Evolutionary conservation across 2,888 invertebrate genomes (phyloP).

Genomic region (Pasiphila rectangulata): DNA sequence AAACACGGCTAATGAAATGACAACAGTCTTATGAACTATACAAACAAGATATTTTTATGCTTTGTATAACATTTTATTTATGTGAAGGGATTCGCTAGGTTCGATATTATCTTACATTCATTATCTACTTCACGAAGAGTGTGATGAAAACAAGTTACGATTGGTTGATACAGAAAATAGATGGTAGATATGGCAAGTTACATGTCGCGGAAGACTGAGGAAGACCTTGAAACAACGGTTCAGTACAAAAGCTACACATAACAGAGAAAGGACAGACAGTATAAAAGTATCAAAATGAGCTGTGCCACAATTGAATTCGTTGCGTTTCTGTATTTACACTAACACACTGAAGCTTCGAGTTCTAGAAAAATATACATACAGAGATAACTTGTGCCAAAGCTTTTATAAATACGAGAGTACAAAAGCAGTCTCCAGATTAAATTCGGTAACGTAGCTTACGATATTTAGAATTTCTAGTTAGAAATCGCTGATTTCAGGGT

Average conservation of each 20-base stretch:
- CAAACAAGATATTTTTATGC: slow-evolving; percentile 31
- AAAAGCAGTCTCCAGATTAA: slow-evolving; percentile 82
- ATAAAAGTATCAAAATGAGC: slow-evolving; percentile 79
- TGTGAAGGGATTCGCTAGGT: slow-evolving; percentile 2
- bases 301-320: slow-evolving; percentile 54
- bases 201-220: slow-evolving; percentile 65
- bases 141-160: slow-evolving; percentile 16
- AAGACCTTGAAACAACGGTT: slow-evolving; percentile 53
- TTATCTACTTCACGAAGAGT: slow-evolving; percentile 18
- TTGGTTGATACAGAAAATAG: slow-evolving; percentile 24
- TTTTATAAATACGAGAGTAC: slow-evolving; percentile 75
- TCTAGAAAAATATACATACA: slow-evolving; percentile 73
- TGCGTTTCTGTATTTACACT: slow-evolving; percentile 61
- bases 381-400: slow-evolving; percentile 74
- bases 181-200: slow-evolving; percentile 34
- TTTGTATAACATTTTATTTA: slow-evolving; percentile 16
- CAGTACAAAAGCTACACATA: slow-evolving; percentile 33
- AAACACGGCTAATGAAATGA: slow-evolving; percentile 67
- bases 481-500: slow-evolving; percentile 85
- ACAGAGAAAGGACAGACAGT: slow-evolving; percentile 48
- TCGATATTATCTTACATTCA: slow-evolving; percentile 12
- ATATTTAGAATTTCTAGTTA: slow-evolving; percentile 60
- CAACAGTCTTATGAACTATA: slow-evolving; percentile 67
- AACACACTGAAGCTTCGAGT: slow-evolving; percentile 56
- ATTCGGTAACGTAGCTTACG: slow-evolving; percentile 81